phyloP scores from a whole-genome alignment of 2,797 vertebrate genomes.

The Anableps anableps region DNA sequence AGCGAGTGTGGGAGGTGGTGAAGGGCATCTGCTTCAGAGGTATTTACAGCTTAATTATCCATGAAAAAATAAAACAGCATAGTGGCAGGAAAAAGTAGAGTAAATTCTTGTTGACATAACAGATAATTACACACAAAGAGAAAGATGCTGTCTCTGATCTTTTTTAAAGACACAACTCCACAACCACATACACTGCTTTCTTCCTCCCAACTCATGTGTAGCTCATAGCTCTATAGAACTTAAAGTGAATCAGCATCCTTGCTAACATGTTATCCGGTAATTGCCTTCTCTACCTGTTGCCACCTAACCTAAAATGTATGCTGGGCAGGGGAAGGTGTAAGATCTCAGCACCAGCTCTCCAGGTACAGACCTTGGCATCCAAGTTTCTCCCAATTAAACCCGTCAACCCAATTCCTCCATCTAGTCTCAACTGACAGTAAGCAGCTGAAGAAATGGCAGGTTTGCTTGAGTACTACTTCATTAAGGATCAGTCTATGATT shows the following conservation, averaged over 20 bases:
- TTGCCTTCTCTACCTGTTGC: conserved; percentile 46
- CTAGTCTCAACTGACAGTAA: conserved; percentile 24
- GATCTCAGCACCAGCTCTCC: conserved; percentile 49
- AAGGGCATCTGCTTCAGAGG: conserved; percentile 14
- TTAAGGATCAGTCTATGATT: conserved; percentile 8
- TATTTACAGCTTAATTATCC: conserved; percentile 47
- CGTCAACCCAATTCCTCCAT: conserved; percentile 12
- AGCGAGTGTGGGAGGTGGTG: background rate
- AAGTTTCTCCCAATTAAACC: conserved; percentile 54
- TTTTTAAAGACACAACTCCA: background rate
- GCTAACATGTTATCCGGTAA: conserved; percentile 63
- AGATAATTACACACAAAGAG: conserved; percentile 29
- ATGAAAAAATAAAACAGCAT: conserved; percentile 48
- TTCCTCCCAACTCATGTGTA: conserved; percentile 28
- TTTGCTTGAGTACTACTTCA: background rate
- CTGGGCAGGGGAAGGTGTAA: conserved; percentile 53
- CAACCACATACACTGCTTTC: background rate
- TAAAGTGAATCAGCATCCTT: conserved; percentile 38
- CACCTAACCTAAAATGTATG: conserved; percentile 42
- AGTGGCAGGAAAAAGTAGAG: conserved; percentile 34
- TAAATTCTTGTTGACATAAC: conserved; percentile 24
- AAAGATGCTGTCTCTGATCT: conserved; percentile 24
- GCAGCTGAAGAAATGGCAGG: conserved; percentile 27
- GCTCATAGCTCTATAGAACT: conserved; percentile 37
- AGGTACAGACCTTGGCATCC: conserved; percentile 41